Base-by-base conservation (phyloP, 2,888 invertebrate species). In the Periphyllus acericola region DNA sequence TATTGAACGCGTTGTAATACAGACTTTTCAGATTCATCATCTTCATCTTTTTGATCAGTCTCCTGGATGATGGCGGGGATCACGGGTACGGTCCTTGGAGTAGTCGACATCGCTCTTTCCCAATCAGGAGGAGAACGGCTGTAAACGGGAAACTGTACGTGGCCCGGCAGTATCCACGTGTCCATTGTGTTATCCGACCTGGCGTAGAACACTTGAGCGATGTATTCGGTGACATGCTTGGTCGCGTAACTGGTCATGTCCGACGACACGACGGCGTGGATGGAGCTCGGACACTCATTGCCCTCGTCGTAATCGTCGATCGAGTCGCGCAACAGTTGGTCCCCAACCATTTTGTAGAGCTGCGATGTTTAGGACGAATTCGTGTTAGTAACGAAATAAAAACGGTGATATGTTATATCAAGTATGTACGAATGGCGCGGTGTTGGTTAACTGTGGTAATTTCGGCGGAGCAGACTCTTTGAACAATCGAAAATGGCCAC, bases 181-280 rank as follows among this genome's bases (percentile, higher is more conserved):
- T 83, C 25, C 17, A 83, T 60, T 1, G 74, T 0, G 19, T 36
- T 17, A 34, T 83, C 74, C 34, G 83, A 83, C 25, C 55, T 55
- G 19, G 83, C 83, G 36, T 83, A 83, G 11, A 74, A 83, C 17
- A 36, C 83, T 55, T 83, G 83, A 9, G 75, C 36, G 19, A 14
- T 25, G 11, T 9, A 25, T 32, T 75, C 9, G 74, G 52, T 55
- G n/a, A 55, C 36, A 5, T 60, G 19, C 34, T 34, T 17, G 3
- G 83, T 55, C n/a, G 83, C 83, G 4, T 55, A 34, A 9, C 74
- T 83, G 25, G 83, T 83, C 74, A 83, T 55, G 11, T 83, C 74
- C 29, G 83, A 17, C 9, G 83, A 83, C 19, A 83, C 83, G n/a
- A 36, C 72, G 4, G 83, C 52, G 0, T 60, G 60, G 5, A 34